A percentile compares a stretch with the other conserved stretches of the same genome.
Conservation (phyloP, 2,113 vertebrate species). For the Marcusenius ussheri region DNA sequence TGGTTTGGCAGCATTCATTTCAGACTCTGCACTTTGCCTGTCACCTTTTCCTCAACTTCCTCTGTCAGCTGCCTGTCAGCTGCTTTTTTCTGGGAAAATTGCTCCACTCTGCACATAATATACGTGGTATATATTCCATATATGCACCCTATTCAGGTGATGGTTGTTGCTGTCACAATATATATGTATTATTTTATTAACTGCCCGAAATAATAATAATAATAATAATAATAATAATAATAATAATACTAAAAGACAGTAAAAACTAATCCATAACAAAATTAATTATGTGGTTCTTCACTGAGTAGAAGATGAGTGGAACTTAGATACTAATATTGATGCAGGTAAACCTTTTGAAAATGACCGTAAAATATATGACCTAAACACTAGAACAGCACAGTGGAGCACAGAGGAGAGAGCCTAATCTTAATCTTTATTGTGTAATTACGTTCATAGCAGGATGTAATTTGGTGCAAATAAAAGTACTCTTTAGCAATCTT, state of each 20-base stretch:
- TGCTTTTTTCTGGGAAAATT: not conserved
- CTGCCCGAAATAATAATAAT: not conserved
- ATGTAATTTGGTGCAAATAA: slow-evolving; percentile 17
- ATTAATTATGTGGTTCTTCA: not conserved
- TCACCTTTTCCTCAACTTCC: not conserved
- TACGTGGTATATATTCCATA: not conserved
- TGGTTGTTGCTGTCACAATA: not conserved
- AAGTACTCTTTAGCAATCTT: slow-evolving; percentile 21
- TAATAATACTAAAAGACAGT: not conserved
- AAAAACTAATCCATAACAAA: not conserved
- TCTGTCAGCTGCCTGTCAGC: not conserved
- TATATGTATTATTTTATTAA: not conserved
- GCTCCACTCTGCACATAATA: not conserved
- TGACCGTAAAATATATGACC: not conserved
- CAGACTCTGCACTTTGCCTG: not conserved
- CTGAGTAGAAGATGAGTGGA: not conserved
- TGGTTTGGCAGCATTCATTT: not conserved
- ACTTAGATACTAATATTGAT: not conserved
- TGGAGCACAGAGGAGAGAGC: not conserved
- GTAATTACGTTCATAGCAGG: slow-evolving; percentile 23
- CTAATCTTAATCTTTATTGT: slow-evolving; percentile 9
- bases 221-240: not conserved
- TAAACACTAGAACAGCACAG: not conserved
- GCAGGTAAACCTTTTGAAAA: slow-evolving; percentile 7
- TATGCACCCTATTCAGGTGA: not conserved